Conservation (phyloP, 1,140 invertebrate genomes). For the Hormaphis cornu region DNA sequence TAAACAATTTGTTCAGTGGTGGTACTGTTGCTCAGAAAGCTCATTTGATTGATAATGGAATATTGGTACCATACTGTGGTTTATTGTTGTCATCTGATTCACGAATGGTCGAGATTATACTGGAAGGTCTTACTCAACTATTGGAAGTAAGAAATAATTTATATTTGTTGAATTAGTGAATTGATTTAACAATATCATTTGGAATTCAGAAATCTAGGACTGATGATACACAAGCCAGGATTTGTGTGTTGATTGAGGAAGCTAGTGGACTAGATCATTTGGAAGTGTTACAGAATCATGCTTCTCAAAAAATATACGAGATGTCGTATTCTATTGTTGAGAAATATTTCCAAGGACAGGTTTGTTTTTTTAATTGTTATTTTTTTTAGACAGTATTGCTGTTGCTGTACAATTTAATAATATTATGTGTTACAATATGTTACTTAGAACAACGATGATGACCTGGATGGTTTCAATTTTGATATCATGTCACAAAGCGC, state of each 20-base stretch:
- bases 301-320: slow-evolving; percentile 73
- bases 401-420: neutral
- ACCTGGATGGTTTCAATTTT: neutral
- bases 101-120: slow-evolving; percentile 50
- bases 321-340: slow-evolving; percentile 73
- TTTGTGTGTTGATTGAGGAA: slow-evolving; percentile 54
- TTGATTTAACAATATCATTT: slow-evolving; percentile 11
- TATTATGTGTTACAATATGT: neutral
- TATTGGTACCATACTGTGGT: slow-evolving; percentile 47
- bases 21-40: slow-evolving; percentile 59
- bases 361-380: slow-evolving; percentile 31
- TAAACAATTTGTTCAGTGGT: slow-evolving; percentile 70
- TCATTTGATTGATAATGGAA: slow-evolving; percentile 50
- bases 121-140: slow-evolving; percentile 58
- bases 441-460: slow-evolving; percentile 10
- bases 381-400: neutral
- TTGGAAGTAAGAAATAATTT: slow-evolving; percentile 42
- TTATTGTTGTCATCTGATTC: slow-evolving; percentile 49
- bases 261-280: slow-evolving; percentile 64
- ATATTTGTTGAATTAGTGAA: neutral
- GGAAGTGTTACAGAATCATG: slow-evolving; percentile 61
- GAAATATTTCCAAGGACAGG: slow-evolving; percentile 61
- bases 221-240: slow-evolving; percentile 45
- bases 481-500: neutral
- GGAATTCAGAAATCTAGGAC: slow-evolving; percentile 46